Evolutionary conservation across 2,113 vertebrate genomes (phyloP), one percentile per base, ranked within the genome.

Genomic region (Phodopus roborovskii): DNA sequence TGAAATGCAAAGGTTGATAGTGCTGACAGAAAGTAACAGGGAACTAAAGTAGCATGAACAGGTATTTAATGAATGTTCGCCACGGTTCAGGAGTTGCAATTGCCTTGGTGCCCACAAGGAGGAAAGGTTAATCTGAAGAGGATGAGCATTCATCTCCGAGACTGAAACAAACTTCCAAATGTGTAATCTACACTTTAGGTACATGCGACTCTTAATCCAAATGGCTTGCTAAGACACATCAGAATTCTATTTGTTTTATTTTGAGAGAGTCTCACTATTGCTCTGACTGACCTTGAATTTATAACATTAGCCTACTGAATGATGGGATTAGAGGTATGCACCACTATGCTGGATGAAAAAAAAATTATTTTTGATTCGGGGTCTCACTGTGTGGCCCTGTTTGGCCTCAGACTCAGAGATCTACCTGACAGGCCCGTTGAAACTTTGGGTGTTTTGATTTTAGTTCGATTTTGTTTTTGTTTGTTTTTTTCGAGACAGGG

Each of bases 81-180:
- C 62, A n/a, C 7, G 13, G 68, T 26, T 28, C 78, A 74, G 74
- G 58, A 62, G n/a, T 56, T 87, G 66, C 64, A 50, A 22, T 68
- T 95, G 66, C 66, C 84, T 92, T 93, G 48, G 48, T 83, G 20
- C 33, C 22, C 39, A 64, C 13, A 16, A 22, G 73, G 66, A 42
- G 17, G 28, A 84, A 79, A 95, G 62, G 39, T 58, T 92, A 92
- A 88, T 66, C 30, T 74, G 42, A 42, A 71, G 45, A 83, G 68
- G 4, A 92, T 7, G 5, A 83, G 81, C 30, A 70, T 45, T 17
- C 12, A 92, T 95, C 58, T 66, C 70, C 94, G 94, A 87, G 74
- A 64, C 93, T n/a, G 95, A 42, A 95, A 83, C 17, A 70, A 73
- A n/a, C 58, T 84, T 66, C 53, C 50, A 90, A 97, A 88, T 33